A percentile compares a stretch with the other conserved stretches of the same genome.
Conservation (phyloP, 2,888 invertebrate species). For the Rhingia rostrata region DNA sequence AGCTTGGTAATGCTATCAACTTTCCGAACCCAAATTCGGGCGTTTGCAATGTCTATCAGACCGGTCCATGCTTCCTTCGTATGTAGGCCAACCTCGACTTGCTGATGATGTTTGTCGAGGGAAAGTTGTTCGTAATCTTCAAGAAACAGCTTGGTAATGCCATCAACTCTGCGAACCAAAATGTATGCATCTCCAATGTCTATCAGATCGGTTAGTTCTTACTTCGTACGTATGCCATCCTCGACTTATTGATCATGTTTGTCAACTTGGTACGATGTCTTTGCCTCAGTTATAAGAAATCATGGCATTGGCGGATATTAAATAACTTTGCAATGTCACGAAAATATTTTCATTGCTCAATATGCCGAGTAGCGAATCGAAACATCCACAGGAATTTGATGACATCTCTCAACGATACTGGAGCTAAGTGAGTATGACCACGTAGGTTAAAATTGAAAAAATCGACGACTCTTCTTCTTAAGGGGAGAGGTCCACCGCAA, state of each 20-base stretch:
- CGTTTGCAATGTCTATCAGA: no score
- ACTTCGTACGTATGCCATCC: slow-evolving; percentile 86
- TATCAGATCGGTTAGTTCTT: slow-evolving; percentile 90
- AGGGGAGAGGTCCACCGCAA: slow-evolving; percentile 90
- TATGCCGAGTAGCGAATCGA: slow-evolving; percentile 89
- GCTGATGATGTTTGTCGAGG: no score
- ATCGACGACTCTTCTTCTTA: slow-evolving; percentile 90
- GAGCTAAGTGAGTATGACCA: slow-evolving; percentile 85
- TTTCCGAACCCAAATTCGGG: no score
- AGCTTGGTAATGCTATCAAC: no score
- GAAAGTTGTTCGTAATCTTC: no score
- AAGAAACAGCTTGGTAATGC: slow-evolving; percentile 83
- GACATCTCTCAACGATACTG: slow-evolving; percentile 85
- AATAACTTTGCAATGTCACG: slow-evolving; percentile 91
- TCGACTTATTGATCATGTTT: slow-evolving; percentile 91
- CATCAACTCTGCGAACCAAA: slow-evolving; percentile 89
- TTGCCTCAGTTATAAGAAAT: slow-evolving; percentile 87
- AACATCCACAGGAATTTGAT: slow-evolving; percentile 86
- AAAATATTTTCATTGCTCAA: slow-evolving; percentile 87
- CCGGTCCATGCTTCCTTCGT: no score
- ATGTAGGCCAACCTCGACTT: no score
- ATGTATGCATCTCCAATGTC: slow-evolving; percentile 93
- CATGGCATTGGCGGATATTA: slow-evolving; percentile 91
- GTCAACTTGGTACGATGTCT: slow-evolving; percentile 96
- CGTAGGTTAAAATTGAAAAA: slow-evolving; percentile 89